Evolutionary conservation across 2,888 invertebrate genomes (phyloP).

Genomic region (Vandiemenella viatica): DNA sequence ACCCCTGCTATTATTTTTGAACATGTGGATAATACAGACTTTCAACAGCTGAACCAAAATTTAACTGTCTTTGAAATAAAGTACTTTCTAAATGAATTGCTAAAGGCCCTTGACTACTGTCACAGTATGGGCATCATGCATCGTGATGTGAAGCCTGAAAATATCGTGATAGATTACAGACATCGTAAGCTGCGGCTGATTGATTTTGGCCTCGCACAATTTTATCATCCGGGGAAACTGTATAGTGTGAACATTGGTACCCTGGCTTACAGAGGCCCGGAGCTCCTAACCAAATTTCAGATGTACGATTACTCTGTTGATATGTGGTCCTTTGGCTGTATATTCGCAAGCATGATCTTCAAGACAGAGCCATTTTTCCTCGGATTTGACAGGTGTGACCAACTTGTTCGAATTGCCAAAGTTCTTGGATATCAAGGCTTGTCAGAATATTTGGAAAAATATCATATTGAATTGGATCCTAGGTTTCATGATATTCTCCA

Average conservation of each 20-base stretch:
- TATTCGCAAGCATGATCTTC: conserved; percentile 99
- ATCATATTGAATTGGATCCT: conserved; percentile 98
- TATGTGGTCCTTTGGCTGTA: conserved; percentile 99
- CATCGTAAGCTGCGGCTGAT: conserved; percentile 95
- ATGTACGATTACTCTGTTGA: conserved; percentile 99
- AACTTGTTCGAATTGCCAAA: conserved; percentile 96
- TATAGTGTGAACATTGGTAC: conserved; percentile 99
- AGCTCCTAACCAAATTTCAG: conserved; percentile 96
- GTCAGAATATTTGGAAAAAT: conserved; percentile 98
- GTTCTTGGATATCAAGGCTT: conserved; percentile 98
- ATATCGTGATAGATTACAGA: conserved; percentile 99
- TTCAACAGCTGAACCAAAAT: conserved; percentile 99
- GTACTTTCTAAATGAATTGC: conserved; percentile 94
- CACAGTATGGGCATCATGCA: conserved; percentile 99
- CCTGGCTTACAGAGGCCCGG: conserved; percentile 98
- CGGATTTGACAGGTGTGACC: conserved; percentile 99
- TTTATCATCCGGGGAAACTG: conserved; percentile 98
- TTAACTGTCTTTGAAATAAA: conserved; percentile 99
- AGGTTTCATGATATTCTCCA: conserved; percentile 98
- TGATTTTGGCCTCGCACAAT: conserved; percentile 99
- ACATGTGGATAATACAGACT: conserved; percentile 99
- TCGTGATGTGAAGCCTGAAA: conserved; percentile 98
- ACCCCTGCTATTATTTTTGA: conserved; percentile 99
- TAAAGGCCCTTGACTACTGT: conserved; percentile 98
- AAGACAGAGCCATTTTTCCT: conserved; percentile 99